Percentiles rank a stretch among this genome's conserved stretches.
Conservation (phyloP, 2,888 invertebrate genomes). For the Unio pictorum region DNA sequence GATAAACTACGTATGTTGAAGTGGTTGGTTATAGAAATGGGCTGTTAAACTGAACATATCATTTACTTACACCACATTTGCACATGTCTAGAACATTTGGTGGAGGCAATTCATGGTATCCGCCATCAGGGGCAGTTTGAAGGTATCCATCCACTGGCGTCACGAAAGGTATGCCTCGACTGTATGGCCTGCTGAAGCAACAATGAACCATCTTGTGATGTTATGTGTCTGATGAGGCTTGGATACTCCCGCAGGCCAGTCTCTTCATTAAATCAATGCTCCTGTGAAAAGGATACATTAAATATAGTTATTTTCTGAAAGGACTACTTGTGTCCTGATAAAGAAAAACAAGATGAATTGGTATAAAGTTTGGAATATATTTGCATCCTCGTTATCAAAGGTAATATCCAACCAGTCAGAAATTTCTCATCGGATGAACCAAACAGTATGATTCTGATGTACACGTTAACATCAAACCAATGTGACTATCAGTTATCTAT, state of each 20-base stretch:
- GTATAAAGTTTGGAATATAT: too few species aligned
- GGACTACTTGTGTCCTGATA: not conserved
- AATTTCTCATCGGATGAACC: too few species aligned
- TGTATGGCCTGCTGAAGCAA: not conserved
- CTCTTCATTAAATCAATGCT: not conserved
- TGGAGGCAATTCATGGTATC: not conserved
- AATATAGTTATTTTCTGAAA: not conserved
- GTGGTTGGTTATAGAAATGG: too few species aligned
- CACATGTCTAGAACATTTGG: not conserved
- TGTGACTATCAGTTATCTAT: too few species aligned
- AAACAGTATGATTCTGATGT: too few species aligned
- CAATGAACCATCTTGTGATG: not conserved
- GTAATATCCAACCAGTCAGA: too few species aligned
- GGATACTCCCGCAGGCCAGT: not conserved
- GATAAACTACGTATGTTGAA: too few species aligned
- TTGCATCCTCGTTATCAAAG: too few species aligned
- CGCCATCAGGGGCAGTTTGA: not conserved
- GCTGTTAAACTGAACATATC: too few species aligned
- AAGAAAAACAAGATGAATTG: not conserved
- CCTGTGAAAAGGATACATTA: too few species aligned
- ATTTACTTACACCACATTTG: constrained; percentile 1
- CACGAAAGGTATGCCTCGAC: not conserved
- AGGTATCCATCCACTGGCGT: not conserved
- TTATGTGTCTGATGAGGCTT: not conserved
- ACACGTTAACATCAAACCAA: too few species aligned